These are phyloP conservation scores for Zhuqinia jingwanae DNA, from an alignment of 2,888 invertebrate genomes.

Conservation along the genomic window DNA sequence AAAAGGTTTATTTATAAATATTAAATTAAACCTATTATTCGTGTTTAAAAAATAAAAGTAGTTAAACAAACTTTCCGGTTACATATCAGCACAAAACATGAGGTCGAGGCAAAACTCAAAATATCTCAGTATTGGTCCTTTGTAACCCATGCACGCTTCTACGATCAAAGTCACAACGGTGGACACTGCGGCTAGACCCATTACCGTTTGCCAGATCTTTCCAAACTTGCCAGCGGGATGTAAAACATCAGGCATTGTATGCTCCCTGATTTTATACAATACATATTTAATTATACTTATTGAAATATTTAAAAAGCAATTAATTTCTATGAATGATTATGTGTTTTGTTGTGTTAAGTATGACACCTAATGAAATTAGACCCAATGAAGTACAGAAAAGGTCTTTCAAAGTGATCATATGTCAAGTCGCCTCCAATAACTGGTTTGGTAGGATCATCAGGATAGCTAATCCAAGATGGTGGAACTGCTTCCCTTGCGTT, in stretches of 20 bases:
- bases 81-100: slow-evolving; percentile 72
- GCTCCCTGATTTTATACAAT: neutral
- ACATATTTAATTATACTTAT: neutral
- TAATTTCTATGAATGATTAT: neutral
- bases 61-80: slow-evolving; percentile 16
- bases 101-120: slow-evolving; percentile 54
- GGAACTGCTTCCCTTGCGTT: slow-evolving; percentile 34
- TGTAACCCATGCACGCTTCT: slow-evolving; percentile 69
- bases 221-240: slow-evolving; percentile 76
- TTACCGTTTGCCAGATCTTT: slow-evolving; percentile 65
- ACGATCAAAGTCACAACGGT: slow-evolving; percentile 54
- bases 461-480: slow-evolving; percentile 63
- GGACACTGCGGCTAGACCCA: slow-evolving; percentile 61
- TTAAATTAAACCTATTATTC: neutral
- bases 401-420: slow-evolving; percentile 72
- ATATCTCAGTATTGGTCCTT: slow-evolving; percentile 48
- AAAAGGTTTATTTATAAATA: no score
- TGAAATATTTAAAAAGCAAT: neutral
- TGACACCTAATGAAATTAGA: slow-evolving; percentile 56
- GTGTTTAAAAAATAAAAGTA: neutral
- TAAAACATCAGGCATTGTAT: slow-evolving; percentile 70
- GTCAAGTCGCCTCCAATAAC: slow-evolving; percentile 59
- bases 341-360: neutral
- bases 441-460: slow-evolving; percentile 49
- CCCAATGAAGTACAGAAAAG: slow-evolving; percentile 53